Base-by-base conservation (phyloP, 1,140 invertebrate species). In the Colletes gigas region DNA sequence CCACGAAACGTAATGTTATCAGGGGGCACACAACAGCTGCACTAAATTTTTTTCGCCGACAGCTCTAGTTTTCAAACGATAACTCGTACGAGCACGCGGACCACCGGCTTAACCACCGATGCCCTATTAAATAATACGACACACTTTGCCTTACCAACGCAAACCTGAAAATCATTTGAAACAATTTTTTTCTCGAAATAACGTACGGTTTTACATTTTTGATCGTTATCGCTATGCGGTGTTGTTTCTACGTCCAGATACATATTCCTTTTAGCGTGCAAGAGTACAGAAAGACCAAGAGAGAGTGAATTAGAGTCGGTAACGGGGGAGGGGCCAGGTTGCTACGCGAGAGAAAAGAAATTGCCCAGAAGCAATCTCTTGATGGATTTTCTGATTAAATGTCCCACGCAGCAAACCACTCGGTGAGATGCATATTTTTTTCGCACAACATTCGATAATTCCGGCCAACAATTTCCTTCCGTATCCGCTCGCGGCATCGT, bases 331-430 rank as follows among this genome's bases (percentile, higher is more conserved):
- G 30, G 30, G 50, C 54, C 21, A 47, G 50, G 30, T 39, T 17
- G 67, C 21, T 41, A 41, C 59, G 52, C 50, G 19, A 41, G 82
- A 73, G 66, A 68, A 79, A 83, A 72, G 78, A 67, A 78, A 80
- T 81, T 81, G 62, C 59, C 50, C 67, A 73, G 78, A 81, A 81
- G 78, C 62, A 81, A 81, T 81, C 78, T 76, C 55, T 81, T 81
- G 78, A 81, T 76, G 78, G 78, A 76, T 76, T 81, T 76, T 73
- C 50, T 81, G 78, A 81, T 81, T 76, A 81, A 81, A 81, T 81
- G 78, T 80, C 52, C 62, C 62, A 65, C 71, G 39, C 50, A 73
- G 69, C 39, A 63, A 65, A 78, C 50, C 77, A 17, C 77, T 65
- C 62, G 39, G 60, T 41, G 39, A 50, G 78, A 59, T 74, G 62